phyloP scores from a whole-genome alignment of 1,140 invertebrate species.

The Drosophila grimshawi region DNA sequence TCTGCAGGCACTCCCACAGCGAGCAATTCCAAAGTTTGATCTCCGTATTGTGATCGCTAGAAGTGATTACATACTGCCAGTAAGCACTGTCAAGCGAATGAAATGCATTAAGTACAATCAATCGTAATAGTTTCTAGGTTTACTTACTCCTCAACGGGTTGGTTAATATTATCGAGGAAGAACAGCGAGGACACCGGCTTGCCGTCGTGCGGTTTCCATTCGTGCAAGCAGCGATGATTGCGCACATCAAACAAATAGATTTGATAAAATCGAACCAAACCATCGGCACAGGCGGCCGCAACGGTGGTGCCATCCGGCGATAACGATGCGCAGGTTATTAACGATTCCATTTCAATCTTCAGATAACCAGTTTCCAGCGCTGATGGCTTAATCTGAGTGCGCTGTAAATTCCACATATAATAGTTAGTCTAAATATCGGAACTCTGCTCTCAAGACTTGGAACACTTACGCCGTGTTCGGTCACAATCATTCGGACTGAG shows the following conservation, averaged over 20 bases:
- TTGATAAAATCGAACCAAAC: slow-evolving; percentile 96
- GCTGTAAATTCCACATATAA: slow-evolving; percentile 30
- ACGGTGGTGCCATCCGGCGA: slow-evolving; percentile 97
- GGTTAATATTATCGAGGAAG: slow-evolving; percentile 96
- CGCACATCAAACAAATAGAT: slow-evolving; percentile 87
- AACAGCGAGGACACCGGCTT: slow-evolving; percentile 93
- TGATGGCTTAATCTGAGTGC: slow-evolving; percentile 78
- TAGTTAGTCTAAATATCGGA: not conserved
- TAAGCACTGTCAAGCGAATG: slow-evolving; percentile 53
- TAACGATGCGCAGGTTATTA: slow-evolving; percentile 94
- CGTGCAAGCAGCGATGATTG: slow-evolving; percentile 92
- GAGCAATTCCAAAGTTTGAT: slow-evolving; percentile 98
- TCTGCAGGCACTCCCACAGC: slow-evolving; percentile 96
- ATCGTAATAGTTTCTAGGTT: not conserved
- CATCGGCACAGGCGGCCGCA: slow-evolving; percentile 94
- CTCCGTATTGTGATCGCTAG: slow-evolving; percentile 94
- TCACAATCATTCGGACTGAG: slow-evolving; percentile 70
- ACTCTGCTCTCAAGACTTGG: not conserved
- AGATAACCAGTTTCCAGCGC: slow-evolving; percentile 87
- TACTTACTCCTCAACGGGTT: slow-evolving; percentile 92
- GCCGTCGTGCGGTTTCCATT: slow-evolving; percentile 95
- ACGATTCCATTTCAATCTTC: slow-evolving; percentile 89
- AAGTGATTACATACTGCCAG: slow-evolving; percentile 97
- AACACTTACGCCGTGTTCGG: slow-evolving; percentile 72
- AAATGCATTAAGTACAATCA: not conserved